Percentiles rank a stretch among this genome's conserved stretches.
Conservation (phyloP, 2,888 invertebrate species). For the Oligia strigilis region DNA sequence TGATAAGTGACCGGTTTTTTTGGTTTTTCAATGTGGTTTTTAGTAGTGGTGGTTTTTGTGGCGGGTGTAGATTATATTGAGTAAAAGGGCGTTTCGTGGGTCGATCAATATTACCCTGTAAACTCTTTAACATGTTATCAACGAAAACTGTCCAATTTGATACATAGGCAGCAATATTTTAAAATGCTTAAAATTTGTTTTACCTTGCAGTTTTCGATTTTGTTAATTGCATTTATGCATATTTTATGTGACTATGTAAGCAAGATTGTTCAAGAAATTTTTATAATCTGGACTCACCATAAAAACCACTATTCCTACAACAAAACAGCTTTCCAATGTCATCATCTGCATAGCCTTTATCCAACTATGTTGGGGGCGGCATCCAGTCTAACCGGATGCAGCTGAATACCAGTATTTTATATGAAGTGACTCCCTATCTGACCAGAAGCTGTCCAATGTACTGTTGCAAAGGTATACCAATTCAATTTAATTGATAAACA, state of each 20-base stretch:
- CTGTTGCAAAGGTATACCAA: neutral
- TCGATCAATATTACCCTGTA: neutral
- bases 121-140: neutral
- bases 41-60: neutral
- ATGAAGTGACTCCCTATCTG: neutral
- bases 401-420: neutral
- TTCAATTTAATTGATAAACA: conserved; percentile 22
- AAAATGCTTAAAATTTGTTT: neutral
- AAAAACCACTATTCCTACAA: neutral
- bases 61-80: neutral
- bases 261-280: neutral
- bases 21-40: neutral
- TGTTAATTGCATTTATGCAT: neutral
- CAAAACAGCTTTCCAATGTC: neutral
- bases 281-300: conserved; percentile 1
- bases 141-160: neutral
- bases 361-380: neutral
- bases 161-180: neutral
- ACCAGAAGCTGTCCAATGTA: neutral
- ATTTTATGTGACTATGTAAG: neutral
- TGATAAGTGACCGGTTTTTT: neutral
- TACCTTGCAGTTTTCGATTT: neutral
- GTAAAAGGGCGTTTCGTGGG: too few relatives aligned
- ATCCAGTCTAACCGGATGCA: neutral
- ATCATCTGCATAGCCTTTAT: neutral